These are phyloP conservation scores for Pollachius pollachius DNA, from an alignment of 2,113 vertebrate species.

Conservation along the genomic window DNA sequence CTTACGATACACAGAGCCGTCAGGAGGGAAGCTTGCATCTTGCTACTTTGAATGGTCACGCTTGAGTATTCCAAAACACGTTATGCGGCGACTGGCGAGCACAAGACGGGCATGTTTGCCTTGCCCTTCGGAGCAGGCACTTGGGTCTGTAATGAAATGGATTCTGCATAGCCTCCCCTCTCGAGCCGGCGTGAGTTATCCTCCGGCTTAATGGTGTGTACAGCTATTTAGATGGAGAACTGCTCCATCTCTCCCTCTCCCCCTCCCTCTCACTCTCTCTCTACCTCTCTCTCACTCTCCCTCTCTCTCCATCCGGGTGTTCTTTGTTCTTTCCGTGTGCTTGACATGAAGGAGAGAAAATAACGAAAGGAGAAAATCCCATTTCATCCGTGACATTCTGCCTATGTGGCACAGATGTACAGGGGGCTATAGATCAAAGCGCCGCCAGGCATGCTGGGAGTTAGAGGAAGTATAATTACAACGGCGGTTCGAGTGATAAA, in stretches of 20 bases:
- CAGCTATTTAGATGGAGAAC: slow-evolving; percentile 50
- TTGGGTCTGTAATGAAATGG: slow-evolving; percentile 23
- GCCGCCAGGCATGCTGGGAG: slow-evolving; percentile 47
- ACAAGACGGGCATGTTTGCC: not conserved
- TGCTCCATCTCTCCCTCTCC: slow-evolving; percentile 4
- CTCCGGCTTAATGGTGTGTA: slow-evolving; percentile 54
- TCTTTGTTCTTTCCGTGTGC: slow-evolving; percentile 30
- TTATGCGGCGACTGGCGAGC: no score
- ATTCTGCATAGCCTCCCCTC: slow-evolving; percentile 31
- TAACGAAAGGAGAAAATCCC: slow-evolving; percentile 57
- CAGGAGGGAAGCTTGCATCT: not conserved
- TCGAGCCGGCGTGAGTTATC: slow-evolving; percentile 44
- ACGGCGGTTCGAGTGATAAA: slow-evolving; percentile 39
- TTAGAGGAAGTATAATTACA: slow-evolving; percentile 45
- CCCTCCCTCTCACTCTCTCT: no score
- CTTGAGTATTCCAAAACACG: not conserved
- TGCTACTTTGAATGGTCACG: slow-evolving; percentile 5
- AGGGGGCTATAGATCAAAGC: slow-evolving; percentile 63
- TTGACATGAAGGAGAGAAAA: slow-evolving; percentile 62
- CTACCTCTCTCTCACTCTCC: slow-evolving; percentile 16
- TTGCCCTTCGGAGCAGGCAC: slow-evolving; percentile 35
- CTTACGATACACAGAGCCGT: not conserved
- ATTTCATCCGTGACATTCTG: slow-evolving; percentile 67
- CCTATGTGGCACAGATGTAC: slow-evolving; percentile 64
- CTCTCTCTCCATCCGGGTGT: not conserved